Conservation (phyloP, 2,797 vertebrate genomes). For the Chrysolophus pictus region DNA sequence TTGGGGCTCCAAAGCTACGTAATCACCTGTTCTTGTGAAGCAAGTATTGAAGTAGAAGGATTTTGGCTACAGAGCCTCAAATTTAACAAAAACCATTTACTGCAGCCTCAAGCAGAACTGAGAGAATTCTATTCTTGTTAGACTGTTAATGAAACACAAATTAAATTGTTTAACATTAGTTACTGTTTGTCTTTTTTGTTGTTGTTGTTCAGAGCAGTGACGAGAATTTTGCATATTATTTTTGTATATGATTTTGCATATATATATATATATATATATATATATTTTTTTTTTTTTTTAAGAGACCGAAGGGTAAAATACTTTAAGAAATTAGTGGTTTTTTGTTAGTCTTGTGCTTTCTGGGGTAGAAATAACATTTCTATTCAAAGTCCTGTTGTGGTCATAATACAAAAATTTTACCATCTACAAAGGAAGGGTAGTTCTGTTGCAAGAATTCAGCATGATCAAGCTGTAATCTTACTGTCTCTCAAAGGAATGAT, state of each 20-base stretch:
- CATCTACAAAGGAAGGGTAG: neutral
- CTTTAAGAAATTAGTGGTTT: neutral
- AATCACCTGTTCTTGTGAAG: neutral
- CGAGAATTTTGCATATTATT: neutral
- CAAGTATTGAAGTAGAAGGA: neutral
- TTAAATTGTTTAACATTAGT: neutral
- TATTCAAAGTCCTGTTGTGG: neutral
- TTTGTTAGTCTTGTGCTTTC: neutral
- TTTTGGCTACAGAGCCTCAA: neutral
- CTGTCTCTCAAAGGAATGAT: neutral
- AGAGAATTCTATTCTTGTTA: conserved; percentile 2
- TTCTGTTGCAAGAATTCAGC: neutral
- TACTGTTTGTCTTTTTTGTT: neutral
- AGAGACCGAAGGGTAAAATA: neutral
- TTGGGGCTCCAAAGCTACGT: neutral
- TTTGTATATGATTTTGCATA: neutral
- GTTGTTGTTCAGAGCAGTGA: neutral
- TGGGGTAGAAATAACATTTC: neutral
- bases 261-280: no score
- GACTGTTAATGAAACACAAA: conserved; percentile 30
- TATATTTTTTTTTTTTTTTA: neutral
- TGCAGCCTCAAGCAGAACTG: conserved; percentile 3
- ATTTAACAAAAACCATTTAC: neutral
- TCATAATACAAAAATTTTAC: neutral
- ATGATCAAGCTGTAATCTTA: neutral